Percentiles rank a stretch among this genome's conserved stretches.
Evolutionary conservation across 2,888 invertebrate genomes (phyloP).

Genomic region (Orthonevra nobilis): DNA sequence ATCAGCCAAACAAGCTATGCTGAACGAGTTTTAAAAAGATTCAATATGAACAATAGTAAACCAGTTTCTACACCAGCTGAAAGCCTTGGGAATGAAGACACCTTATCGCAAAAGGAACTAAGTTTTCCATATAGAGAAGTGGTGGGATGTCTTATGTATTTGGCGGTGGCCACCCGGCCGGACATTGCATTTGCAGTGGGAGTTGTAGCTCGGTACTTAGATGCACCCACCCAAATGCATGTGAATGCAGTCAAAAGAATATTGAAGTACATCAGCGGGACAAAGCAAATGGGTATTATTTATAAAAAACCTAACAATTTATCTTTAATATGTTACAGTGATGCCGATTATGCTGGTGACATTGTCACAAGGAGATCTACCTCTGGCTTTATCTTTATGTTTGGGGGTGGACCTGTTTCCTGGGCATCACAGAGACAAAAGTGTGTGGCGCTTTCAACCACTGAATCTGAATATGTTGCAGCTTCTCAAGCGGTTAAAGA

Average conservation of each 20-base stretch:
- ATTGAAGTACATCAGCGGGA: not conserved
- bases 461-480: no score
- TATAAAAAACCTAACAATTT: not conserved
- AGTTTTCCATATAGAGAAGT: no score
- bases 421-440: no score
- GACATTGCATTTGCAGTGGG: no score
- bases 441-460: no score
- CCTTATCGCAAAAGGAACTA: no score
- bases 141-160: no score
- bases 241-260: not conserved
- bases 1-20: conserved; percentile 42
- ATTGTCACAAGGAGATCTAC: no score
- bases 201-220: no score
- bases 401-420: conserved; percentile 4
- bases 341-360: conserved; percentile 49
- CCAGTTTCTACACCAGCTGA: conserved; percentile 60
- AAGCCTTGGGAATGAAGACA: no score
- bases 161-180: no score
- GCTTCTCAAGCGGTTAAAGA: not conserved
- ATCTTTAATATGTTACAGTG: conserved; percentile 16
- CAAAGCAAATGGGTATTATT: not conserved
- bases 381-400: conserved; percentile 17
- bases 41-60: no score
- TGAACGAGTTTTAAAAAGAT: conserved; percentile 33
- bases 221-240: not conserved